These are phyloP conservation scores for Dione vanillae DNA, from an alignment of 2,888 invertebrate genomes.

Conservation along the genomic window DNA sequence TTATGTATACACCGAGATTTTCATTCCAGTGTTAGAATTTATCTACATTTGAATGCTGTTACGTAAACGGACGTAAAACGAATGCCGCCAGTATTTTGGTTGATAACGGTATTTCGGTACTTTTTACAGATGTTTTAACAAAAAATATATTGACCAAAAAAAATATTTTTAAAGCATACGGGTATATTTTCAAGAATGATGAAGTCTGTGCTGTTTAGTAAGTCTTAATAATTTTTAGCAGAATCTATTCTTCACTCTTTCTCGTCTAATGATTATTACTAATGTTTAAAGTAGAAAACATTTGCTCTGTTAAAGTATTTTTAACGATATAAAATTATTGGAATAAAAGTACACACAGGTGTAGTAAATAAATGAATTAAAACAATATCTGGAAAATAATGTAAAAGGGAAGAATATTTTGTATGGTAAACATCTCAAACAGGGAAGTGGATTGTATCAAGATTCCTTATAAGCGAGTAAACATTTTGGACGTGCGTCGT, in stretches of 20 bases:
- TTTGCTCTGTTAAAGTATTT: too few relatives aligned
- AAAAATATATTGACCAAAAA: too few relatives aligned
- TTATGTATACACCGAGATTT: conserved; percentile 37
- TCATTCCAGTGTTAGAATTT: conserved; percentile 23
- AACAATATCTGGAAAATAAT: background rate
- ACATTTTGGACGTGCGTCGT: conserved; percentile 44
- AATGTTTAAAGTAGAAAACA: too few relatives aligned
- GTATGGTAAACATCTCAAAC: conserved; percentile 9
- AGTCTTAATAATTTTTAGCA: too few relatives aligned
- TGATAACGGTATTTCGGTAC: too few relatives aligned
- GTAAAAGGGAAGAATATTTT: background rate
- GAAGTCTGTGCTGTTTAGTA: too few relatives aligned
- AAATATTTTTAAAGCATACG: background rate
- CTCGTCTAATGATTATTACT: too few relatives aligned
- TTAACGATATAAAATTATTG: too few relatives aligned
- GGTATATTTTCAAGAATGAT: too few relatives aligned
- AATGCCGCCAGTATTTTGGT: background rate
- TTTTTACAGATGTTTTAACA: too few relatives aligned
- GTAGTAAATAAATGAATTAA: background rate
- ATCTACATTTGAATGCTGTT: conserved; percentile 10
- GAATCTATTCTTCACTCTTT: too few relatives aligned
- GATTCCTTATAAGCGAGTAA: conserved; percentile 33
- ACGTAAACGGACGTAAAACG: background rate
- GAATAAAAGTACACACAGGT: too few relatives aligned
- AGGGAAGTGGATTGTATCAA: conserved; percentile 28